phyloP scores from a whole-genome alignment of 2,888 invertebrate species.

The Apomyelois bistriatella region DNA sequence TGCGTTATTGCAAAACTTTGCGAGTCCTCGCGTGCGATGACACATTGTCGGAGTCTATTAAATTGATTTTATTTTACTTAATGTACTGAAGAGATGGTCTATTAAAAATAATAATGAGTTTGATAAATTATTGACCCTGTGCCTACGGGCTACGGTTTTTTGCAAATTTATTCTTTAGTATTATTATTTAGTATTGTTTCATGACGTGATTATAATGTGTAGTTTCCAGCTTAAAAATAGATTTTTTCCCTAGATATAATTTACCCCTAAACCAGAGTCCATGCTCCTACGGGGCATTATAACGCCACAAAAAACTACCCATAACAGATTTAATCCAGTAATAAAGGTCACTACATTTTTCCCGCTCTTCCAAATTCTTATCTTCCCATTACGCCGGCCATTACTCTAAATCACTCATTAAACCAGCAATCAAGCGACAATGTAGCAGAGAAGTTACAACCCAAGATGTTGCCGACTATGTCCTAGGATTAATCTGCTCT shows the following conservation, averaged over 20 bases:
- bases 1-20: conserved; percentile 30
- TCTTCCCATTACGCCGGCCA: neutral
- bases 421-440: neutral
- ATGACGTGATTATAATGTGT: too few species aligned
- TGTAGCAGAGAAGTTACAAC: conserved; percentile 12
- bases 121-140: too few species aligned
- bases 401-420: conserved; percentile 9
- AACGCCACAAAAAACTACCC: too few species aligned
- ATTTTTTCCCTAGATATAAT: too few species aligned
- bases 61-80: neutral
- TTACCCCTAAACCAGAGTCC: too few species aligned
- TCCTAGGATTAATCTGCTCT: conserved; percentile 13
- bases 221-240: too few species aligned
- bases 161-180: too few species aligned
- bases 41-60: neutral
- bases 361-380: neutral
- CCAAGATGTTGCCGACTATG: conserved; percentile 10
- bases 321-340: too few species aligned
- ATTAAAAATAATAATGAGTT: neutral
- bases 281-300: too few species aligned
- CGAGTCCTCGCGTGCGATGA: neutral
- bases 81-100: neutral
- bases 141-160: too few species aligned
- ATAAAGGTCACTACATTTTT: neutral
- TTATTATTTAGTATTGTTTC: too few species aligned